phyloP scores from a whole-genome alignment of 2,113 vertebrate species.

The Carassius carassius region DNA sequence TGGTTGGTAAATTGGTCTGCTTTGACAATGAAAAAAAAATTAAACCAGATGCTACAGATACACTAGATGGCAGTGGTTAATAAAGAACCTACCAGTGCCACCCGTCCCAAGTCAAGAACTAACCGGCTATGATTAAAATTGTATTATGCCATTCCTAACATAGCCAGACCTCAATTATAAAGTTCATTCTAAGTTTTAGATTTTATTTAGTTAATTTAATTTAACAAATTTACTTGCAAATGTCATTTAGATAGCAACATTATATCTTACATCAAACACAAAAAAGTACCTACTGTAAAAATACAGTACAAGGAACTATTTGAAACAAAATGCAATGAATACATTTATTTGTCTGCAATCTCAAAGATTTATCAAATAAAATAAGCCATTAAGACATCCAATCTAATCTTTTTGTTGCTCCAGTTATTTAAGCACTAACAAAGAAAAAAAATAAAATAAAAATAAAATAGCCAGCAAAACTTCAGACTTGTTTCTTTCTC shows the following conservation, averaged over 20 bases:
- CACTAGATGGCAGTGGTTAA: slow-evolving; percentile 28
- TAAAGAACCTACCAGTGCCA: neutral
- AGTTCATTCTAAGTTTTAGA: too few relatives aligned
- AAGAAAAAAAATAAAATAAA: neutral
- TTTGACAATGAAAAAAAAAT: neutral
- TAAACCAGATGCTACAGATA: neutral
- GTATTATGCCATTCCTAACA: too few relatives aligned
- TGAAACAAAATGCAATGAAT: neutral
- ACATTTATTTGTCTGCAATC: neutral
- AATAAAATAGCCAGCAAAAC: neutral
- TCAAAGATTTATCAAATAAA: neutral
- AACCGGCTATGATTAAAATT: too few relatives aligned
- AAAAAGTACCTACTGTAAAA: neutral
- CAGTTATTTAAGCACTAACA: neutral
- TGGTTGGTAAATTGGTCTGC: neutral
- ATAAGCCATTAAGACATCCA: neutral
- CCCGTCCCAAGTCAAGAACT: neutral
- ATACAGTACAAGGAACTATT: neutral
- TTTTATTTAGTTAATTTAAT: neutral
- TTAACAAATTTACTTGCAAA: neutral
- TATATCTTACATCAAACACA: neutral
- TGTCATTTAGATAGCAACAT: neutral
- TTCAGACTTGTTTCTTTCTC: neutral
- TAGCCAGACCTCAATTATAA: too few relatives aligned
- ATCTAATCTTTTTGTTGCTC: neutral